Base-by-base conservation (phyloP, 2,113 vertebrate species). In the Brienomyrus brachyistius region DNA sequence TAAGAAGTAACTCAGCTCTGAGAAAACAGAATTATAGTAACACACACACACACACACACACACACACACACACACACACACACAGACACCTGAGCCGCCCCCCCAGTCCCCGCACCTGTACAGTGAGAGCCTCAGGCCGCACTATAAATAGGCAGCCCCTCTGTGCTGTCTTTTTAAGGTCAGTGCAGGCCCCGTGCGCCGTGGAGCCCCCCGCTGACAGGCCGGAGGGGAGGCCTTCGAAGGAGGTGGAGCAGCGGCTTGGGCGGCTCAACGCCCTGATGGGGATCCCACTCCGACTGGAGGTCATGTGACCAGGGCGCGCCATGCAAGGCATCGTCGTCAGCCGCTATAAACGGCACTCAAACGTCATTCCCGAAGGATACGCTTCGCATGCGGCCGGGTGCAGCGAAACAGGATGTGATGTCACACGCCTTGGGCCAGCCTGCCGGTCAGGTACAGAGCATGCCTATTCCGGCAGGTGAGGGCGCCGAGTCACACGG, bases 61-160 rank as follows among this genome's bases (percentile, higher is more conserved):
- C 40, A 0, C 5, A 21, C 54, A 59, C 54, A 48, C 19, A 59
- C 19, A 59, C 54, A 48, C 19, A n/a, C 19, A 27, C 4, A 11
- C 3, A 52, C 21, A 27, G 5, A 54, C 23, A 51, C n/a, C 85
- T 31, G 51, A 52, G 45, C n/a, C 56, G n/a, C 4, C 11, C 5
- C 66, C 23, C 62, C 10, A 11, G n/a, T 1, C 21, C 7, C n/a
- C 13, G n/a, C 47, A 51, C 15, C 15, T 54, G 51, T 43, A n/a
- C 51, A 56, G 85, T 10, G n/a, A 15, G 27, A 13, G 51, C 35
- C 27, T 87, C 85, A 87, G 51, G 4, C 23, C 1, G 13, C 13
- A 40, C 85, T 87, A 87, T 87, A 87, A 87, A 87, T 87, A 87
- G 85, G 85, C 5, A 17, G 56, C 56, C 56, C 21, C 23, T n/a